Percentiles rank a stretch among this genome's conserved stretches.
Evolutionary conservation across 2,113 vertebrate species (phyloP).

Genomic region (Varanus salvator): DNA sequence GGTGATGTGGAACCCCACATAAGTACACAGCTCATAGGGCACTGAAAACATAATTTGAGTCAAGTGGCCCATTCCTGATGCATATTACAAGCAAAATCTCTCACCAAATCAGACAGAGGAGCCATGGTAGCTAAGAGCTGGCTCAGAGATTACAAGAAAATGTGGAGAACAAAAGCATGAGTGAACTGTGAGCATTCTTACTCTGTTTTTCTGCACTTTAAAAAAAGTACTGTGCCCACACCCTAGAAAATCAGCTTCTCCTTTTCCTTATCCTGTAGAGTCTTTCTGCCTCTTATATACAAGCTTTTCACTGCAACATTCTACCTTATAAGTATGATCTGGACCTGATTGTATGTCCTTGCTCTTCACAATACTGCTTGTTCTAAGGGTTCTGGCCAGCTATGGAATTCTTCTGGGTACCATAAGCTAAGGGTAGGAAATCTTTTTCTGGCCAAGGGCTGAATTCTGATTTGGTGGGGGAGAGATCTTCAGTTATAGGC

Average conservation of each 20-base stretch:
- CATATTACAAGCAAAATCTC: not conserved
- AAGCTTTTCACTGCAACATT: not conserved
- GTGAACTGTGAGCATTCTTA: not conserved
- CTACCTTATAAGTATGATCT: not conserved
- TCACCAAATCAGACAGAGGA: not conserved
- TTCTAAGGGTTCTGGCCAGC: no score
- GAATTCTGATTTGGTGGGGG: no score
- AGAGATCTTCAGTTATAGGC: no score
- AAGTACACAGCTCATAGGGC: not conserved
- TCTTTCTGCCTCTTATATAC: not conserved
- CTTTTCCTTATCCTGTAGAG: not conserved
- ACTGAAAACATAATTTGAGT: not conserved
- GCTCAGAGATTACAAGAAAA: not conserved
- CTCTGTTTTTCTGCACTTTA: not conserved
- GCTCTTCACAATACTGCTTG: no score
- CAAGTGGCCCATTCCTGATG: not conserved
- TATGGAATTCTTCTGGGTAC: no score
- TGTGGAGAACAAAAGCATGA: not conserved
- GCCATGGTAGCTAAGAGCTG: not conserved
- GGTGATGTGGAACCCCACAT: not conserved
- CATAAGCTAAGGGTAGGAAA: no score
- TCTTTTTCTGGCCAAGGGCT: no score
- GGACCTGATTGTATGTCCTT: not conserved
- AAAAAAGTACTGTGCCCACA: not conserved
- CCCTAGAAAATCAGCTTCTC: not conserved